These are phyloP conservation scores for Volucella inanis DNA, from an alignment of 2,888 invertebrate species.

Conservation along the genomic window DNA sequence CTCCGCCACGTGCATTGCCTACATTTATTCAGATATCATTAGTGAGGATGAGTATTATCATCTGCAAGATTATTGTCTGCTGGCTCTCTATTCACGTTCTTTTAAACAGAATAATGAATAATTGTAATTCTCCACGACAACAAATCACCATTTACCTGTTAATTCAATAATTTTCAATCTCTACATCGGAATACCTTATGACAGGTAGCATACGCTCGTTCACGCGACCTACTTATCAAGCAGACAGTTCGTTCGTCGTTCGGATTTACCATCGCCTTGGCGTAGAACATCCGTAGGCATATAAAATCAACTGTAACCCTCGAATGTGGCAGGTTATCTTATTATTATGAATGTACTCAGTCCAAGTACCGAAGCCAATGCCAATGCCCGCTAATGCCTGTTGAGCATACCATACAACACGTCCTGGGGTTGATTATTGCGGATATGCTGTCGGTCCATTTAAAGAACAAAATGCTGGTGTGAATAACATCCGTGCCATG, in stretches of 20 bases:
- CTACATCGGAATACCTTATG: background rate
- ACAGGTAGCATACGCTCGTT: conserved; percentile 1
- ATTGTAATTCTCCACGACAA: background rate
- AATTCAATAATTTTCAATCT: conserved; percentile 10
- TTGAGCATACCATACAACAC: conserved; percentile 5
- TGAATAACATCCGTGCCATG: conserved; percentile 3
- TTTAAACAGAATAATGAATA: too few species aligned
- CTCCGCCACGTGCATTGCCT: conserved; percentile 8
- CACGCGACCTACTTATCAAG: background rate
- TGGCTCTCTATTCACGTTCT: too few species aligned
- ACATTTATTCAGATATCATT: conserved; percentile 14
- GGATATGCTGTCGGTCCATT: conserved; percentile 16
- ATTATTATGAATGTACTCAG: conserved; percentile 2
- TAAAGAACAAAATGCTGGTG: conserved; percentile 14
- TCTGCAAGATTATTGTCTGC: background rate
- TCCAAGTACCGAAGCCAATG: too few species aligned
- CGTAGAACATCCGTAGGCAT: background rate
- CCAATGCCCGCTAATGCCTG: background rate
- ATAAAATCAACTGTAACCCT: conserved; percentile 17
- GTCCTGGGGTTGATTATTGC: background rate
- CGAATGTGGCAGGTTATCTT: conserved; percentile 5
- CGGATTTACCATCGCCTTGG: background rate
- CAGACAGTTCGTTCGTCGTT: background rate
- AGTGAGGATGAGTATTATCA: conserved; percentile 3
- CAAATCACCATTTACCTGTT: conserved; percentile 18